A percentile compares a stretch with the other conserved stretches of the same genome.
These are phyloP conservation scores for Cebus imitator DNA, from an alignment of 2,113 vertebrate genomes.

Conservation along the genomic window DNA sequence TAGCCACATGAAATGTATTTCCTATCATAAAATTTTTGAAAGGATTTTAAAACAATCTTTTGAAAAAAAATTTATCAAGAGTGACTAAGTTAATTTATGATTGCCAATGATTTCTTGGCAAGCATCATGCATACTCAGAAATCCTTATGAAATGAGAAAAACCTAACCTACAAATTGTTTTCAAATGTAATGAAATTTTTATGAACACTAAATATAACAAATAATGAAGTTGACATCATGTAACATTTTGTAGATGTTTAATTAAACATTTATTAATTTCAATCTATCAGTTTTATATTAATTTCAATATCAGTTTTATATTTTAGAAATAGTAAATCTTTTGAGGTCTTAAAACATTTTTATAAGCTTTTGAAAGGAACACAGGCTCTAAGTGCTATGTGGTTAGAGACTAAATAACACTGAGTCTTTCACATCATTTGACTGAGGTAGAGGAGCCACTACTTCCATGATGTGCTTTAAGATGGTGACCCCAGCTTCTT, in stretches of 20 bases:
- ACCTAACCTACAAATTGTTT: constrained; percentile 67
- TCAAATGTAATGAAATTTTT: constrained; percentile 67
- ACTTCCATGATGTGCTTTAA: neutral
- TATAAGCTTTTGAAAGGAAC: constrained; percentile 32
- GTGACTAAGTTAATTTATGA: constrained; percentile 65
- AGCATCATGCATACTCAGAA: constrained; percentile 23
- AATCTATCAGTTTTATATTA: constrained; percentile 55
- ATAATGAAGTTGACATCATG: constrained; percentile 57
- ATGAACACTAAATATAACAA: constrained; percentile 38
- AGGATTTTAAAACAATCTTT: constrained; percentile 38
- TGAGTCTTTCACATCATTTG: neutral
- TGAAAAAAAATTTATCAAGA: constrained; percentile 36
- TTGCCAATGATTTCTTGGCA: constrained; percentile 60
- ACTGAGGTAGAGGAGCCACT: neutral
- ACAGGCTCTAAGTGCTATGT: neutral
- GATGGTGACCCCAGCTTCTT: neutral
- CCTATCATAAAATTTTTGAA: constrained; percentile 43
- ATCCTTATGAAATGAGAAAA: constrained; percentile 66
- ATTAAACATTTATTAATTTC: constrained; percentile 71
- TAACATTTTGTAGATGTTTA: constrained; percentile 59
- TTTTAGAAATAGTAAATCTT: constrained; percentile 61
- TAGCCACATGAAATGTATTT: constrained; percentile 19
- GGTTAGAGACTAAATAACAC: neutral
- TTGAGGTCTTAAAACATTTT: constrained; percentile 53
- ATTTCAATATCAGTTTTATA: constrained; percentile 40